Evolutionary conservation across 1,140 invertebrate species (phyloP).

Genomic region (Aphelenchoides fujianensis): DNA sequence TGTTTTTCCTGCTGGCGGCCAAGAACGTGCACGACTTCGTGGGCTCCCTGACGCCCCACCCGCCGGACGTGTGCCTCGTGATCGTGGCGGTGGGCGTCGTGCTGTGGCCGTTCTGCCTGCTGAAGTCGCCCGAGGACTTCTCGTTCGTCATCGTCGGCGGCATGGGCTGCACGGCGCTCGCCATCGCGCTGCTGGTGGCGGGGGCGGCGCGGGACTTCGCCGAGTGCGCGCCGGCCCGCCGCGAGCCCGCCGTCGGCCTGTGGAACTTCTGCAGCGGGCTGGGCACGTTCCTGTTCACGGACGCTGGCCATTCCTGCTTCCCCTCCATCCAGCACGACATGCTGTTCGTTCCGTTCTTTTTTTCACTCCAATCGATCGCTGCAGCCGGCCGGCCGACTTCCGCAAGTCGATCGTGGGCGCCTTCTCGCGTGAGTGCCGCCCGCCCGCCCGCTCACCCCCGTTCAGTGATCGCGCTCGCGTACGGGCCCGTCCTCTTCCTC

Average conservation of each 20-base stretch:
- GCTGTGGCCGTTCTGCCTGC: slow-evolving; percentile 20
- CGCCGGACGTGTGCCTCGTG: slow-evolving; percentile 22
- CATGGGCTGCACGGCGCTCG: slow-evolving; percentile 12
- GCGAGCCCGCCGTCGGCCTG: slow-evolving; percentile 34
- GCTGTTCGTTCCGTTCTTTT: neutral
- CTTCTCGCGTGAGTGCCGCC: neutral
- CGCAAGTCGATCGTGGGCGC: neutral
- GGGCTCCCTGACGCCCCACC: neutral
- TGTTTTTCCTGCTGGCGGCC: slow-evolving; percentile 30
- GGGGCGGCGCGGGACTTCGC: neutral
- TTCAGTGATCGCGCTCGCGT: slow-evolving; percentile 5
- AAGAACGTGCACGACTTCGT: slow-evolving; percentile 42
- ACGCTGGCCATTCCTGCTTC: slow-evolving; percentile 64
- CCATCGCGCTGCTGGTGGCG: slow-evolving; percentile 5
- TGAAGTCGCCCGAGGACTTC: slow-evolving; percentile 39
- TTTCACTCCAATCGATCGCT: neutral
- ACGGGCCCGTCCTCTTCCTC: slow-evolving; percentile 44
- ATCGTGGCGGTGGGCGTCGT: slow-evolving; percentile 32
- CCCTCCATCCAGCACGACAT: slow-evolving; percentile 62
- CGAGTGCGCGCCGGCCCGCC: neutral
- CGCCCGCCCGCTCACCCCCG: no score
- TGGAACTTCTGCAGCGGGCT: slow-evolving; percentile 62
- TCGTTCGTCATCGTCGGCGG: slow-evolving; percentile 20
- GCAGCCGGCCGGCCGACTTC: neutral
- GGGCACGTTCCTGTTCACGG: slow-evolving; percentile 64